Evolutionary conservation across 2,113 vertebrate genomes (phyloP), one percentile per base, ranked within the genome.

Genomic region (Eurypyga helias): DNA sequence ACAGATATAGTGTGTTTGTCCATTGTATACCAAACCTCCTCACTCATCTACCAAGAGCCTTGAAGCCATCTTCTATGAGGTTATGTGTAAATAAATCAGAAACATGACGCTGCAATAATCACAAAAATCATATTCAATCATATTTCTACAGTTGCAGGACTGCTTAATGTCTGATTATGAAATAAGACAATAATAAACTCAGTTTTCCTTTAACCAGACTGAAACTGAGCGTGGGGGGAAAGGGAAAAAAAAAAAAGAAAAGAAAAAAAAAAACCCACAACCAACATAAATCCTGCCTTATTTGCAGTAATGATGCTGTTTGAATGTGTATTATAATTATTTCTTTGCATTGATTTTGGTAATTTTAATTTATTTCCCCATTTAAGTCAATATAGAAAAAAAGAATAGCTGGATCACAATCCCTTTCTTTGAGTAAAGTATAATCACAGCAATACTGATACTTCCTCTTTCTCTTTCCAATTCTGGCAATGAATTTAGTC

Each of bases 291-390:
- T 8, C 9, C 43, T 83, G 73, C 10, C 31, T 77, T 73, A 80
- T 89, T 97, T 96, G 46, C 36, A 41, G 84, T 83, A 89, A 52
- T 4, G 25, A 82, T 94, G 54, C 15, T 90, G 28, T 91, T 92
- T 97, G 45, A 89, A 34, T 70, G 46, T 66, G 31, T 72, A 84
- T 96, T 91, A 46, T 89, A 94, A 94, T 87, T 90, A 92, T 89
- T 97, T 51, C 33, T 84, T 90, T 94, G 38, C 60, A 95, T 76
- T 58, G 69, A 96, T 94, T 97, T 97, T 69, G 90, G 67, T 80
- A 86, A 77, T 82, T 83, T 45, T 95, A 91, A 97, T 97, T 97
- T 98, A 78, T 90, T 98, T 98, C 93, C 91, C 91, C 66, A 55
- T 97, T 96, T 91, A 94, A 97, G 91, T 96, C 95, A 97, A 90